Conservation (phyloP, 2,797 vertebrate genomes). For the Syndactyla subalaris region DNA sequence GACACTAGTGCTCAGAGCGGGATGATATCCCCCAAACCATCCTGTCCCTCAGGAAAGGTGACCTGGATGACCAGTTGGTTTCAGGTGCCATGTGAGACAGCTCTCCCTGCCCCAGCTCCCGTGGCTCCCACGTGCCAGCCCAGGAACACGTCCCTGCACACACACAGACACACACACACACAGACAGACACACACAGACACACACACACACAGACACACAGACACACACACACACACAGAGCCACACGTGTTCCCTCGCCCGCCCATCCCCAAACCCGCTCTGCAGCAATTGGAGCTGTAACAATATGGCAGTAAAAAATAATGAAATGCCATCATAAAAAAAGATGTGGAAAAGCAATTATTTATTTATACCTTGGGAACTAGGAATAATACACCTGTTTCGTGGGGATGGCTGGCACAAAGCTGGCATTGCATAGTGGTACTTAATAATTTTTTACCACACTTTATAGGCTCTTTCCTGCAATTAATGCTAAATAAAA, state of each 20-base stretch:
- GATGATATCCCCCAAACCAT: accelerated
- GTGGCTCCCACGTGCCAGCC: not conserved
- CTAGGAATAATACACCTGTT: constrained; percentile 81
- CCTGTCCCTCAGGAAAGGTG: not conserved
- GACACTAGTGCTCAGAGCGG: accelerated
- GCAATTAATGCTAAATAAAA: constrained; percentile 80
- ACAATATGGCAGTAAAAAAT: constrained; percentile 75
- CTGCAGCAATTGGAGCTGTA: constrained; percentile 37
- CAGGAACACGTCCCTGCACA: accelerated
- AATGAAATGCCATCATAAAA: constrained; percentile 76
- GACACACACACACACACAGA: no score
- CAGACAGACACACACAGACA: no score
- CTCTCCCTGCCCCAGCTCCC: not conserved
- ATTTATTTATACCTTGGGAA: constrained; percentile 75
- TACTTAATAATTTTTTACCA: constrained; percentile 73
- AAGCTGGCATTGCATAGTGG: constrained; percentile 74
- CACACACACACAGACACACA: not conserved
- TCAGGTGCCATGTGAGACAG: not conserved
- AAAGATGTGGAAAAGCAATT: constrained; percentile 70
- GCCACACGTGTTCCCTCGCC: not conserved
- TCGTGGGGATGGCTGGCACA: constrained; percentile 65
- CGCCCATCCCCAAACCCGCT: not conserved
- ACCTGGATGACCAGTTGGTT: not conserved
- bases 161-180: no score
- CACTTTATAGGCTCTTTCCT: constrained; percentile 78